Conservation (phyloP, 1,140 invertebrate species). For the Heliconius eleuchia region DNA sequence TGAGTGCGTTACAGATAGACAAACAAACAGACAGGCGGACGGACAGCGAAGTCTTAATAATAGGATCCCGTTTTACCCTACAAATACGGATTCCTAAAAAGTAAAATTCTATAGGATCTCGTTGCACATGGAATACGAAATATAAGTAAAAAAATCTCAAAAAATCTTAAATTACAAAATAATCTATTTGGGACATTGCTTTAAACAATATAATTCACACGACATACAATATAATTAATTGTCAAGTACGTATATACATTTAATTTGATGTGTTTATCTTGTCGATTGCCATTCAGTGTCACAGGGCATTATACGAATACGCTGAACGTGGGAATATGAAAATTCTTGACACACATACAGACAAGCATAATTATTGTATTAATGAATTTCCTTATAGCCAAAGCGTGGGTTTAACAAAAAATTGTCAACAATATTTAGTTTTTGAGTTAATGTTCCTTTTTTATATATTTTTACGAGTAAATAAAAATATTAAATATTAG, state of each 20-base stretch:
- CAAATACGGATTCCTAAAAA: no score
- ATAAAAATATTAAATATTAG: no score
- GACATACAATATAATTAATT: constrained; percentile 17
- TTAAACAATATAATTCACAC: constrained; percentile 32
- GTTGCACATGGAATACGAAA: not conserved
- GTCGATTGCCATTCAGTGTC: constrained; percentile 39
- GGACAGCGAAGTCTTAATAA: no score
- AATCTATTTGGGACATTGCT: constrained; percentile 2
- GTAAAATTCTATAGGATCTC: no score
- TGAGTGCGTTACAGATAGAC: no score
- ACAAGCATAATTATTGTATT: constrained; percentile 1
- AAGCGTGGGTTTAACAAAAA: not conserved
- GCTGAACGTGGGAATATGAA: constrained; percentile 36
- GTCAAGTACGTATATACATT: constrained; percentile 24
- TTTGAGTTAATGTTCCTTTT: not conserved
- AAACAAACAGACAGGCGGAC: no score
- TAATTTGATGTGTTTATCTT: constrained; percentile 33
- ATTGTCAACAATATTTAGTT: not conserved
- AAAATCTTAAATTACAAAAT: not conserved
- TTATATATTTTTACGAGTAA: no score
- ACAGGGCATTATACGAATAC: constrained; percentile 27
- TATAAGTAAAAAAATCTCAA: not conserved
- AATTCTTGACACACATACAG: constrained; percentile 43
- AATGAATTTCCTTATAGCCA: constrained; percentile 21
- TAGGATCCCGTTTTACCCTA: no score